Percentiles rank a stretch among this genome's conserved stretches.
These are phyloP conservation scores for Drosophila subsilvestris DNA, from an alignment of 2,888 invertebrate genomes.

Conservation along the genomic window DNA sequence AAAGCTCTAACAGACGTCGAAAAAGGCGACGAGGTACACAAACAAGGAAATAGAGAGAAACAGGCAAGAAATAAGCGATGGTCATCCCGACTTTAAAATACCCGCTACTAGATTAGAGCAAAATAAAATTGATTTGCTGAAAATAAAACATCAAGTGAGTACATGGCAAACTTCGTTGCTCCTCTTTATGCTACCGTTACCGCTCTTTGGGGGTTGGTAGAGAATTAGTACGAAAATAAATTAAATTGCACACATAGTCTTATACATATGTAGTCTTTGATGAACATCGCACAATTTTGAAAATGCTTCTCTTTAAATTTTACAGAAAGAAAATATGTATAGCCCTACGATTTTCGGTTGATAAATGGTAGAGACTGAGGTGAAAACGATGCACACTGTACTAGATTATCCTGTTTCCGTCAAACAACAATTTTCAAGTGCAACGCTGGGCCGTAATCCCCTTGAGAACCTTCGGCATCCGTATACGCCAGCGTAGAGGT, in stretches of 20 bases:
- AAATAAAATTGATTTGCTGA: too few species aligned
- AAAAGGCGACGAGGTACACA: constrained; percentile 18
- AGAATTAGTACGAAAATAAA: too few species aligned
- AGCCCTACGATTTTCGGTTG: neutral
- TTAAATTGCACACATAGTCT: too few species aligned
- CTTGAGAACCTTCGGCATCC: constrained; percentile 44
- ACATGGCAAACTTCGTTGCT: too few species aligned
- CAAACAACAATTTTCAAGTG: constrained; percentile 64
- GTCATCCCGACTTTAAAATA: neutral
- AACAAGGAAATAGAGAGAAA: neutral
- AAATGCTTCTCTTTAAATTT: too few species aligned
- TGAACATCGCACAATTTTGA: too few species aligned
- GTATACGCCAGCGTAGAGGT: constrained; percentile 59
- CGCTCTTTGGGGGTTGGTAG: too few species aligned
- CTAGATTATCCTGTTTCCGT: constrained; percentile 48
- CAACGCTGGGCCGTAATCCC: constrained; percentile 67
- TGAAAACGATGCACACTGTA: constrained; percentile 23
- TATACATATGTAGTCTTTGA: too few species aligned
- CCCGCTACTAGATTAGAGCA: too few species aligned
- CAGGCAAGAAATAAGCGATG: neutral
- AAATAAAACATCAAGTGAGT: too few species aligned
- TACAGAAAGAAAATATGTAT: too few species aligned
- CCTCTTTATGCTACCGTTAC: too few species aligned
- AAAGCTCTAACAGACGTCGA: constrained; percentile 12
- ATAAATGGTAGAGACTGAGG: neutral